Percentiles rank a stretch among this genome's conserved stretches.
phyloP scores from a whole-genome alignment of 2,888 invertebrate species.

The Ectobius pallidus region DNA sequence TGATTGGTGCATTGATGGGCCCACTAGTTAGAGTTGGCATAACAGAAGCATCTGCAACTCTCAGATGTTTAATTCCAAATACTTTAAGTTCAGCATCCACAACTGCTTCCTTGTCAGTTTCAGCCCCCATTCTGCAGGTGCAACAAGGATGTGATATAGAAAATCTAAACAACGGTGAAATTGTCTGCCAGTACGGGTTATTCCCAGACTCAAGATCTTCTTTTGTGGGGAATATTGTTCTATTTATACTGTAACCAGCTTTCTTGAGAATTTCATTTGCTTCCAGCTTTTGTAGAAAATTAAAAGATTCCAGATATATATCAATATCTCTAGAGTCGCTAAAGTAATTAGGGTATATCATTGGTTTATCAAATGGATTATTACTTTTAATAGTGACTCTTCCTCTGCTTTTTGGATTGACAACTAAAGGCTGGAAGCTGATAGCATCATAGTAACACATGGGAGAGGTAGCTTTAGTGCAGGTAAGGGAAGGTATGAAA shows the following conservation, averaged over 20 bases:
- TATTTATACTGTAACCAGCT: not conserved
- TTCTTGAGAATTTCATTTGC: not conserved
- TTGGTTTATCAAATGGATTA: not conserved
- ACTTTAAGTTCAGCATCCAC: constrained; percentile 79
- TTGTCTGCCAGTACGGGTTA: constrained; percentile 88
- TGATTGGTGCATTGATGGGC: constrained; percentile 86
- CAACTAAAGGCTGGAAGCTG: not conserved
- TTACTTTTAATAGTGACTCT: not conserved
- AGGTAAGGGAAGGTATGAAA: not conserved
- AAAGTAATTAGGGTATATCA: not conserved
- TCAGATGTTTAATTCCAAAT: constrained; percentile 75
- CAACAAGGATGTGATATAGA: constrained; percentile 86
- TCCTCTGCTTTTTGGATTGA: not conserved
- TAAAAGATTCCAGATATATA: not conserved
- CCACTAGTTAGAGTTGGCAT: constrained; percentile 92
- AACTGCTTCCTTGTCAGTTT: constrained; percentile 74
- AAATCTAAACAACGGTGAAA: constrained; percentile 77
- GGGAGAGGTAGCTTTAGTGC: not conserved
- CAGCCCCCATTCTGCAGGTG: constrained; percentile 87
- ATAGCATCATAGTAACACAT: not conserved
- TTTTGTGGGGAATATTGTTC: not conserved
- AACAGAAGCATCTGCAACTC: constrained; percentile 84
- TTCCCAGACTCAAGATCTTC: constrained; percentile 52
- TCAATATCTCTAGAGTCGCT: not conserved
- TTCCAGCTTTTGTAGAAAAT: not conserved